Percentiles rank a stretch among this genome's conserved stretches.
phyloP scores from a whole-genome alignment of 2,113 vertebrate genomes.

The Ammodytes dubius region DNA sequence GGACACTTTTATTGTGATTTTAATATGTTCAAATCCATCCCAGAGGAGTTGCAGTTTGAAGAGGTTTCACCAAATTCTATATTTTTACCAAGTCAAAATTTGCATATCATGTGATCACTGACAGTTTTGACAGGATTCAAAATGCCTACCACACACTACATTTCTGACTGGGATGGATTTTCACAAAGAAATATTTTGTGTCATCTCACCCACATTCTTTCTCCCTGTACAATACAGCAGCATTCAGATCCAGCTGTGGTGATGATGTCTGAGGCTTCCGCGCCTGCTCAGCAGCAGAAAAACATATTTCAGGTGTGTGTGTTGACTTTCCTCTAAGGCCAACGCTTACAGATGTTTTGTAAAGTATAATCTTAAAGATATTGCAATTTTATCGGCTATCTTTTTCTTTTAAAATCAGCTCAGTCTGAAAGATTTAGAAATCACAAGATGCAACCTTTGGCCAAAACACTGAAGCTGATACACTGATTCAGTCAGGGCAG shows the following conservation, averaged over 20 bases:
- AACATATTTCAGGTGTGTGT: conserved; percentile 93
- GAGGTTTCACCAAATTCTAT: neutral
- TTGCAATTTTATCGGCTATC: too few species aligned
- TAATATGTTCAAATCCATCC: conserved; percentile 12
- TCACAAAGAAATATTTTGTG: neutral
- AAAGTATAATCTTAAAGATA: too few species aligned
- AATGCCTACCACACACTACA: neutral
- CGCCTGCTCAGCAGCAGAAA: conserved; percentile 87
- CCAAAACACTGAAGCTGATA: too few species aligned
- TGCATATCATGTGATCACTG: neutral
- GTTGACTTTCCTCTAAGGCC: neutral
- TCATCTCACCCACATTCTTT: neutral
- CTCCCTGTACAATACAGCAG: conserved; percentile 80
- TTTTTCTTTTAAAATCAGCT: too few species aligned
- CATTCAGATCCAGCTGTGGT: conserved; percentile 89
- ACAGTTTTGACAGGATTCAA: neutral
- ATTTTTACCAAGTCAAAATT: neutral
- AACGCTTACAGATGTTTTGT: neutral
- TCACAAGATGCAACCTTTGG: too few species aligned
- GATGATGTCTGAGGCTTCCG: conserved; percentile 85
- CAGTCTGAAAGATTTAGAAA: too few species aligned
- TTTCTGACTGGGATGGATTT: conserved; percentile 31
- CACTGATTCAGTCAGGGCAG: too few species aligned
- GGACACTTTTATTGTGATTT: conserved; percentile 9
- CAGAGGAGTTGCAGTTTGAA: conserved; percentile 7